These are phyloP conservation scores for Molorchus minor DNA, from an alignment of 2,888 invertebrate species.

Conservation along the genomic window DNA sequence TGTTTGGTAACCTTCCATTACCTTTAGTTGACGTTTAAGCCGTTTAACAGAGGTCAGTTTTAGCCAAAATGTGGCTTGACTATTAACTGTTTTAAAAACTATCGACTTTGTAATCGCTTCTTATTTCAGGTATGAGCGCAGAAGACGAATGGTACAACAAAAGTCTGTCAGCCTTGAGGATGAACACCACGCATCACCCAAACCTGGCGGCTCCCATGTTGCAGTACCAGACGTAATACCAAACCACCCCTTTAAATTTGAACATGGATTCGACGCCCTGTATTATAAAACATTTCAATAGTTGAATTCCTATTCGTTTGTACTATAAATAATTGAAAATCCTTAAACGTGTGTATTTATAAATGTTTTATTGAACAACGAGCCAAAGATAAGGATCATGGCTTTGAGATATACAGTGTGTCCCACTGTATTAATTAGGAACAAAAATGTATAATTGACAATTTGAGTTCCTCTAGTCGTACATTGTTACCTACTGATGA, in stretches of 20 bases:
- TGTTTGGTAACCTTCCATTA: too few relatives aligned
- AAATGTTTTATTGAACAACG: constrained; percentile 13
- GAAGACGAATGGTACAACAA: constrained; percentile 99
- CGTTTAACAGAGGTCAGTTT: too few relatives aligned
- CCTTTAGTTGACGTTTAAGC: too few relatives aligned
- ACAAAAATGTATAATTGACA: too few relatives aligned
- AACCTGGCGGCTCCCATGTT: constrained; percentile 96
- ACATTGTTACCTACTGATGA: neutral
- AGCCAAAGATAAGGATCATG: constrained; percentile 5
- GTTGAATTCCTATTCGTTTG: constrained; percentile 2
- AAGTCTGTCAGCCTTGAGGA: constrained; percentile 93
- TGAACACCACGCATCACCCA: constrained; percentile 96
- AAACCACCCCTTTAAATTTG: constrained; percentile 24
- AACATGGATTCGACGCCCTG: constrained; percentile 19
- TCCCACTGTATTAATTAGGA: constrained; percentile 2
- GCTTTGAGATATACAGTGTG: constrained; percentile 8
- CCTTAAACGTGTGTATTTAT: neutral
- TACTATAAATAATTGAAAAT: neutral
- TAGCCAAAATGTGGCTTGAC: too few relatives aligned
- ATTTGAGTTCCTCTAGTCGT: constrained; percentile 3
- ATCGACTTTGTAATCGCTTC: too few relatives aligned
- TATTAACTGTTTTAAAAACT: too few relatives aligned
- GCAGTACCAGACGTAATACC: constrained; percentile 94
- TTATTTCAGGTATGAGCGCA: constrained; percentile 82
- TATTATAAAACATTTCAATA: constrained; percentile 21